A percentile compares a stretch with the other conserved stretches of the same genome.
Evolutionary conservation across 2,888 invertebrate species (phyloP).

Genomic region (Meandrusa payeni): DNA sequence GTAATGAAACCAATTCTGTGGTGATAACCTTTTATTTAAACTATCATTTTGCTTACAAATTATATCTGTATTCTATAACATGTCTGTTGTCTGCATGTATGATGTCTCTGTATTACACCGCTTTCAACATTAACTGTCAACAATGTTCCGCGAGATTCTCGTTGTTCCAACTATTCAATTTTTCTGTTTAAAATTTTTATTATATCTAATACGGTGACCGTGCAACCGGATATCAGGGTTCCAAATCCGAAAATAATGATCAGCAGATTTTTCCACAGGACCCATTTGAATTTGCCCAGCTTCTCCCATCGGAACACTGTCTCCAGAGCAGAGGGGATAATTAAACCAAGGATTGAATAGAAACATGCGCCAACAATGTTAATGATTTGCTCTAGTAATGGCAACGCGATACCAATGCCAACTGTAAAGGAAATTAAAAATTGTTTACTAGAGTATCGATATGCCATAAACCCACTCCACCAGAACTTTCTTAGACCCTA

Average conservation of each 20-base stretch:
- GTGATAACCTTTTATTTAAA: too few species aligned
- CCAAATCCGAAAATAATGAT: conserved; percentile 82
- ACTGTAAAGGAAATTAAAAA: conserved; percentile 55
- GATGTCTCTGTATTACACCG: too few species aligned
- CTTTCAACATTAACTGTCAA: too few species aligned
- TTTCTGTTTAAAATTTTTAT: conserved; percentile 73
- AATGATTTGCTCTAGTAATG: conserved; percentile 70
- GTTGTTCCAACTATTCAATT: conserved; percentile 35
- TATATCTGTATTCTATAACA: too few species aligned
- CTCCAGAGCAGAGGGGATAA: conserved; percentile 87
- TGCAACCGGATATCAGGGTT: conserved; percentile 83
- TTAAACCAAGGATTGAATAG: conserved; percentile 86
- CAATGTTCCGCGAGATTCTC: too few species aligned
- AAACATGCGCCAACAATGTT: conserved; percentile 78
- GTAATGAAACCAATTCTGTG: too few species aligned
- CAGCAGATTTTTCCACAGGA: conserved; percentile 84
- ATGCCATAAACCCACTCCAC: too few species aligned
- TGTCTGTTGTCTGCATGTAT: too few species aligned
- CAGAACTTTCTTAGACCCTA: too few species aligned
- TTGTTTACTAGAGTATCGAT: too few species aligned
- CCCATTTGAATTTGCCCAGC: conserved; percentile 85
- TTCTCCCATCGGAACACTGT: conserved; percentile 85
- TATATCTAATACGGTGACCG: conserved; percentile 66
- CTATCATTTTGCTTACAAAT: too few species aligned
- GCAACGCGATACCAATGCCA: conserved; percentile 69